phyloP scores from a whole-genome alignment of 2,797 vertebrate genomes.

The Coccyzus lansbergi region DNA sequence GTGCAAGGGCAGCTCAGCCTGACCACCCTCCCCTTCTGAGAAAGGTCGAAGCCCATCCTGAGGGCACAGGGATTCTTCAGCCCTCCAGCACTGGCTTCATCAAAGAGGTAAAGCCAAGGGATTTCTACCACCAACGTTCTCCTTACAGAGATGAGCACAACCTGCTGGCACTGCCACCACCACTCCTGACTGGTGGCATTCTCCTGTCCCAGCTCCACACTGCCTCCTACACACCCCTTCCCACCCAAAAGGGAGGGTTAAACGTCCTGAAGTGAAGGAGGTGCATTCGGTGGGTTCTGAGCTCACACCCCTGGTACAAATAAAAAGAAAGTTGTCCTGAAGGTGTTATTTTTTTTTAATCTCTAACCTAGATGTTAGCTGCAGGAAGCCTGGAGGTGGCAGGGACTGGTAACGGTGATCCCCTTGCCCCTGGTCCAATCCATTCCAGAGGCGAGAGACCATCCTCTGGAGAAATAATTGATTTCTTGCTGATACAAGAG shows the following conservation, averaged over 20 bases:
- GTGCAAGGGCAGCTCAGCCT: background rate
- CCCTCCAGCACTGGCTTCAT: background rate
- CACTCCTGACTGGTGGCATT: background rate
- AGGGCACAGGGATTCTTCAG: rapidly evolving
- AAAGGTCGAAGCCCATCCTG: background rate
- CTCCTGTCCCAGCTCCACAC: rapidly evolving
- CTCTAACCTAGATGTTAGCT: background rate
- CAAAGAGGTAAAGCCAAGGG: background rate
- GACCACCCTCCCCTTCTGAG: rapidly evolving
- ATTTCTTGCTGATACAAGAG: background rate
- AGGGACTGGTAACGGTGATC: background rate
- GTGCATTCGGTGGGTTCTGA: rapidly evolving
- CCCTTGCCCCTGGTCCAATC: background rate
- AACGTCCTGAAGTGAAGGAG: rapidly evolving
- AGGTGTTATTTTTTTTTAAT: background rate
- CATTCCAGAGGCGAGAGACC: background rate
- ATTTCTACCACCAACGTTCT: background rate
- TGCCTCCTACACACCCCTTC: background rate
- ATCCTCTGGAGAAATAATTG: rapidly evolving
- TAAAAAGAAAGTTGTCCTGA: background rate
- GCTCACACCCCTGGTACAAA: background rate
- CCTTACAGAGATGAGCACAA: background rate
- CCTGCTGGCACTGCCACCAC: background rate
- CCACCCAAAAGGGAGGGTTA: background rate
- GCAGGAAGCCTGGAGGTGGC: background rate